Base-by-base conservation (phyloP, 2,888 invertebrate species). In the Meta bourneti region DNA sequence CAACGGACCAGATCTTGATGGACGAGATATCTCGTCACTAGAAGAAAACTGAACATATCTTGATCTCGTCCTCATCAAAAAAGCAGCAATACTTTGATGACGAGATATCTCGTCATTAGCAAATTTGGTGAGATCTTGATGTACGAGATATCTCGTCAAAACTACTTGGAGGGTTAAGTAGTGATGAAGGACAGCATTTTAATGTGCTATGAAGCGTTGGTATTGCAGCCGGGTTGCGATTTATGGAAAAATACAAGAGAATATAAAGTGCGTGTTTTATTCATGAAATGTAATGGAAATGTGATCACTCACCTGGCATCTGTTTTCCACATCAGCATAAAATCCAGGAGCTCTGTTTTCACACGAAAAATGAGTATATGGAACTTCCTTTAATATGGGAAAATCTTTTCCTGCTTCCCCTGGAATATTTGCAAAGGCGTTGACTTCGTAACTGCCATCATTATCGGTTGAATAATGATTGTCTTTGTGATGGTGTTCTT, bases 391-490 rank as follows among this genome's bases (percentile, higher is more conserved):
- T 19, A 93, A 77, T 54, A 91, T 78, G n/a, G 93, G 93, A 52
- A 91, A 93, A 51, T 93, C 93, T 75, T 91, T 91, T 20, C 90
- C 91, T 7, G 91, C 83, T 61, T 92, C 71, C 52, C 93, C 93
- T 8, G 93, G 93, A 81, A 93, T 93, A 34, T 90, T 83, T n/a
- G 81, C 71, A 79, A 75, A 49, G 19, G 49, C 75, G 20, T 75
- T 48, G 16, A 70, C 75, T 69, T 83, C 92, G n/a, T 79, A 69
- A 74, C 85, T 86, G 19, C 77, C 54, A 81, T 78, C 74, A 11
- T 82, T 71, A 51, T 34, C 71, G 7, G 51, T 4, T 9, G 49
- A 13, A 1, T 84, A 34, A 16, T 72, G 51, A 7, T 8, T 48
- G 4, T 34, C 72, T 52, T 74, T 54, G 51, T 79, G 71, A 70